Evolutionary conservation across 2,797 vertebrate genomes (phyloP), one percentile per base, ranked within the genome.

Genomic region (Saxicola maurus): DNA sequence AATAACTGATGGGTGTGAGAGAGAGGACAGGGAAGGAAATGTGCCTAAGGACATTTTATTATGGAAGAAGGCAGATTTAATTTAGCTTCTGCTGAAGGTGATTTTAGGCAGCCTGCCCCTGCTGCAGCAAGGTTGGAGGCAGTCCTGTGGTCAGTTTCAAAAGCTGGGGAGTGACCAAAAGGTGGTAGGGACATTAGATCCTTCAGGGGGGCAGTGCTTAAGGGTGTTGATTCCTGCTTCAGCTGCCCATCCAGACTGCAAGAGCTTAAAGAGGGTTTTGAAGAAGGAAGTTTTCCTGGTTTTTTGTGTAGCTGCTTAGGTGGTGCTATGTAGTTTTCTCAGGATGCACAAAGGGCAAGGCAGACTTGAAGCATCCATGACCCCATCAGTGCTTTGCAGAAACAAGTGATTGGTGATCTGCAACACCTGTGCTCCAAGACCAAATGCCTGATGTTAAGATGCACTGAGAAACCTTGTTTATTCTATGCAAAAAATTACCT

Each of bases 361-460:
- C 25, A 52, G 14, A 11, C 3, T 8, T 67, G 45, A 35, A 49
- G 11, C 30, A 53, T 35, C 57, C 11, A 5, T 35, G 7, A 25
- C 21, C 73, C 38, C 19, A 48, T 11, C 21, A 25, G 6, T 46
- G 8, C 25, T 38, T 13, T 49, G 8, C 37, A 67, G 10, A 27
- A 17, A 24, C 19, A 46, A 19, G 20, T 42, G 18, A 20, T 19
- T 11, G 17, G 30, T 46, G 9, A 25, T 8, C n/a, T 51, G 7
- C 2, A 30, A 10, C 8, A 13, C 35, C 17, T 55, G 11, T 33
- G 3, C 30, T 79, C 17, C 35, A 38, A 30, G 59, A 43, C 3
- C 6, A 52, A 68, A 82, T 10, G 7, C 0, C 4, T 13, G 4
- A 18, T 2, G 2, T 31, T 35, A 40, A 2, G 2, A 10, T 6